Conservation (phyloP, 2,888 invertebrate species). For the Salticus scenicus region DNA sequence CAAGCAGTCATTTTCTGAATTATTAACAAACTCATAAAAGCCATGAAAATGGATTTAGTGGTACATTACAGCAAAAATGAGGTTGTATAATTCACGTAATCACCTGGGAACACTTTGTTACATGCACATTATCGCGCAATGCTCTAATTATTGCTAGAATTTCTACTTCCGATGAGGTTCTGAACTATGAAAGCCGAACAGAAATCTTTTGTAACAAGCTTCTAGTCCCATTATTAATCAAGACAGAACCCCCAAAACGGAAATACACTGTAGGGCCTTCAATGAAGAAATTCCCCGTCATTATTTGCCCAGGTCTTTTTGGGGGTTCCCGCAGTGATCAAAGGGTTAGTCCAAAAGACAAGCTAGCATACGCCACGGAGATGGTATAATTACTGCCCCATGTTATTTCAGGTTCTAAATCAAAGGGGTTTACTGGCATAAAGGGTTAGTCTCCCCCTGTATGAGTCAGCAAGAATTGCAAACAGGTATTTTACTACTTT, state of each 20-base stretch:
- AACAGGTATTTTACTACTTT: not conserved
- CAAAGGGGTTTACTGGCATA: not conserved
- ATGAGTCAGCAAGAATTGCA: not conserved
- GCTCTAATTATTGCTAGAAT: not conserved
- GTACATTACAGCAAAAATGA: too few species aligned
- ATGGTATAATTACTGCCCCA: not conserved
- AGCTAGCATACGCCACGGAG: not conserved
- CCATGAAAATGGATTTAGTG: too few species aligned
- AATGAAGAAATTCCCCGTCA: not conserved
- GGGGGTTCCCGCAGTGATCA: slow-evolving; percentile 3
- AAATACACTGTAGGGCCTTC: not conserved
- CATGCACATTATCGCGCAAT: not conserved
- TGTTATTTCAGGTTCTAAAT: not conserved
- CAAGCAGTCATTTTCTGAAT: too few species aligned
- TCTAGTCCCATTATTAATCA: not conserved
- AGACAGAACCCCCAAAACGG: not conserved
- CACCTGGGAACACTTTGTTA: too few species aligned
- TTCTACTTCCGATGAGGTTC: not conserved
- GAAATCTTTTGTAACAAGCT: not conserved
- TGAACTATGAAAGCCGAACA: not conserved
- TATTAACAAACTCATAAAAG: too few species aligned
- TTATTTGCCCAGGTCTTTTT: not conserved
- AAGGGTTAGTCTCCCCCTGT: not conserved
- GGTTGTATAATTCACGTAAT: not conserved
- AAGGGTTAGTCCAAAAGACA: slow-evolving; percentile 8